Conservation (phyloP, 2,888 invertebrate genomes). For the Drosophila fulvimacula region DNA sequence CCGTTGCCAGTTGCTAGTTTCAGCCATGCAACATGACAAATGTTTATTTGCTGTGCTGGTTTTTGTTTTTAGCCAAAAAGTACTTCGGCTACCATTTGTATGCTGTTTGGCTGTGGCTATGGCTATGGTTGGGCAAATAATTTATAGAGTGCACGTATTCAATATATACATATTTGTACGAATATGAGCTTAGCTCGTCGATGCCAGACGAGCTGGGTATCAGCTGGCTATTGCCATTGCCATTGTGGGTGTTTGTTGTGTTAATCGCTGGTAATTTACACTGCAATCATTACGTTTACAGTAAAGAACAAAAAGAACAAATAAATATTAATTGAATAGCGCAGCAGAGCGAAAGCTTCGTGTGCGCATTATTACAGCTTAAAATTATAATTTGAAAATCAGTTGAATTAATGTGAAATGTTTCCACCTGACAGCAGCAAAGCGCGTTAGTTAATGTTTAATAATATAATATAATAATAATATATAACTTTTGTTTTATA, state of each 20-base stretch:
- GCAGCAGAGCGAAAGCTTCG: conserved; percentile 17
- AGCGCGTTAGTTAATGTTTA: no score
- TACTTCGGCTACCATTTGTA: conserved; percentile 62
- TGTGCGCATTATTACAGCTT: conserved; percentile 35
- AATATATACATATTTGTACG: conserved; percentile 66
- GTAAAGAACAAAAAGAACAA: conserved; percentile 10
- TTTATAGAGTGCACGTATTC: conserved; percentile 68
- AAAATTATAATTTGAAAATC: conserved; percentile 14
- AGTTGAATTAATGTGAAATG: neutral
- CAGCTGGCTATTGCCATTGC: conserved; percentile 9
- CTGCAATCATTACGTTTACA: conserved; percentile 48
- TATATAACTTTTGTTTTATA: no score
- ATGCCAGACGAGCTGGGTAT: conserved; percentile 28
- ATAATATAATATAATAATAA: no score
- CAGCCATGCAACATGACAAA: conserved; percentile 69
- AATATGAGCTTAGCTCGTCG: conserved; percentile 49
- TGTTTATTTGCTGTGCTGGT: conserved; percentile 59
- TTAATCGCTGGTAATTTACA: conserved; percentile 59
- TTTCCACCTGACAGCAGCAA: conserved; percentile 17
- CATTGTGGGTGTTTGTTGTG: conserved; percentile 9
- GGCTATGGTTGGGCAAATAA: conserved; percentile 57
- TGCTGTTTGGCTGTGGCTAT: conserved; percentile 35
- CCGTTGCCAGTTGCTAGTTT: conserved; percentile 58
- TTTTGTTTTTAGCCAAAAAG: conserved; percentile 24
- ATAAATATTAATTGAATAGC: conserved; percentile 52